These are phyloP conservation scores for Mnemiopsis leidyi DNA, from an alignment of 37 sponge, comb jelly and placozoan species.

Conservation along the genomic window DNA sequence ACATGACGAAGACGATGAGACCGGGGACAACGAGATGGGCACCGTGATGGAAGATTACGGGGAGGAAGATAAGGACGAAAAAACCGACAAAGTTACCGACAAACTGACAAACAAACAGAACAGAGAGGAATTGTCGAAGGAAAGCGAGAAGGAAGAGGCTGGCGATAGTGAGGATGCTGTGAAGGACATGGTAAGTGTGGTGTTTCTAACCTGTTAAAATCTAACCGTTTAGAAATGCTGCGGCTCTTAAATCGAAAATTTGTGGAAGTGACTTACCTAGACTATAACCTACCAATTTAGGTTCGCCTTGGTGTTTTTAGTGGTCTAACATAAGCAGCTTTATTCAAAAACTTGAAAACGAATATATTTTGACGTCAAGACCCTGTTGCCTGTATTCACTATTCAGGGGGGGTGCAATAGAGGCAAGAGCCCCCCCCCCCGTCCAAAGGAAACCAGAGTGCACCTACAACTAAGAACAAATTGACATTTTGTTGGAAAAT, in stretches of 20 bases:
- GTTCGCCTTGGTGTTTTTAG: no score
- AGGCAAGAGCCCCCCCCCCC: no score
- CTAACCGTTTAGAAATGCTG: not conserved
- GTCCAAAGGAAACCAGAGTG: no score
- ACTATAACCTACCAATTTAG: no score
- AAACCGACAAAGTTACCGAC: not conserved
- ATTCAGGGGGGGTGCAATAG: no score
- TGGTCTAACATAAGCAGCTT: no score
- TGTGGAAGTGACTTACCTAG: no score
- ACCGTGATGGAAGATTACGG: not conserved
- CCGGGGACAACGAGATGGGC: not conserved
- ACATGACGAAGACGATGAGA: not conserved
- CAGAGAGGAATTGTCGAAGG: not conserved
- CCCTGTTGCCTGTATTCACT: no score
- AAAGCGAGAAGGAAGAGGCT: constrained; percentile 47
- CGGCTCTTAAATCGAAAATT: not conserved
- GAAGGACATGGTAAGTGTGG: not conserved
- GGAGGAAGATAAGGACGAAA: not conserved
- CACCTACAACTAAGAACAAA: no score
- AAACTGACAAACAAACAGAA: not conserved
- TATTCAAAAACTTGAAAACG: no score
- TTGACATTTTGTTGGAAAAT: no score
- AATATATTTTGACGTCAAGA: no score
- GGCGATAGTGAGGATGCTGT: constrained; percentile 16
- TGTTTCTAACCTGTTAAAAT: not conserved